Base-by-base conservation (phyloP, 2,888 invertebrate species). In the Epistrophe grossulariae region DNA sequence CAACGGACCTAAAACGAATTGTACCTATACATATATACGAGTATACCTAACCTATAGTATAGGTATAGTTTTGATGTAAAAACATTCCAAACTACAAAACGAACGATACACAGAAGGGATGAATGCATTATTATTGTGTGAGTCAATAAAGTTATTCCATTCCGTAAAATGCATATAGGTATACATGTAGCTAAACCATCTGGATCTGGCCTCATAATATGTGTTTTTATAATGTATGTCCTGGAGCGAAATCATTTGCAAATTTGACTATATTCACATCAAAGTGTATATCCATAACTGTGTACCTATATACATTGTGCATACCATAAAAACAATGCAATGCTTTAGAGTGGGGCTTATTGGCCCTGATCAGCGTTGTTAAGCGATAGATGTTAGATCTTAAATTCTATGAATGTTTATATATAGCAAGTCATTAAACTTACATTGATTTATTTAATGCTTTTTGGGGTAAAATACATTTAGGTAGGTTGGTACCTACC, bases 111-210 rank as follows among this genome's bases (percentile, higher is more conserved):
- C 78, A 70, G 71, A 52, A 62, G 43, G 79, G 66, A 76, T 82
- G 76, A 79, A 76, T 79, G 62, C 35, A 59, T 35, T 79, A 87
- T 79, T 82, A 83, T 24, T 82, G 85, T 85, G 82, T 72, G 79
- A 79, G 87, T 87, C 82, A 87, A 87, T 87, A 87, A 82, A 79
- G 85, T 87, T 87, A 82, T 79, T 76, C 72, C 72, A 79, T 50
- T 50, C 31, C 9, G 50, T 68, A 50, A 76, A 87, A 87, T 82
- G 76, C 72, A 24, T 24, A 24, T 24, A 87, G n/a, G n/a, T n/a
- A n/a, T n/a, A n/a, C n/a, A n/a, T n/a, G n/a, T 81, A 35, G 8
- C 9, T 35, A 78, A 85, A 78, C 87, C 79, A 87, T 79, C 87
- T 74, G 24, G 24, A 87, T 82, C 79, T 87, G 82, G 52, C 43